phyloP scores from a whole-genome alignment of 2,113 vertebrate species.

The Pycnonotus jocosus region DNA sequence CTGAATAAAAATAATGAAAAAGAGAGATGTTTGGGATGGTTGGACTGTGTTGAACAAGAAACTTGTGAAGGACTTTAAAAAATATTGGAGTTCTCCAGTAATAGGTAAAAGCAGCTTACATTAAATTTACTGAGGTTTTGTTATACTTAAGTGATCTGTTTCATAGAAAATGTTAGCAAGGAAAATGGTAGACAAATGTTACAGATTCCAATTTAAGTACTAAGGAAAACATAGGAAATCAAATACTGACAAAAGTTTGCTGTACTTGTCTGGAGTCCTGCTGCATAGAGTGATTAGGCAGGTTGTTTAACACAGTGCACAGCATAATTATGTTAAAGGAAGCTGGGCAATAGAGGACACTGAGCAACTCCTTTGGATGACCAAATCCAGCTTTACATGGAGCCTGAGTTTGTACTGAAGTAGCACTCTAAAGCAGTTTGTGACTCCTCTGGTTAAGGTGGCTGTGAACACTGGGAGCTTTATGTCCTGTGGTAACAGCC shows the following conservation, averaged over 20 bases:
- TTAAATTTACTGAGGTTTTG: conserved; percentile 6
- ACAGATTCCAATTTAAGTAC: background rate
- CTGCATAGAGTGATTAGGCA: background rate
- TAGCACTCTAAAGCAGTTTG: background rate
- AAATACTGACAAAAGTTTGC: background rate
- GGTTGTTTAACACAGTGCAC: background rate
- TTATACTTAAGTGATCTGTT: background rate
- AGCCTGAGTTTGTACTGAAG: background rate
- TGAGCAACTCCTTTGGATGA: background rate
- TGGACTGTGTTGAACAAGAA: background rate
- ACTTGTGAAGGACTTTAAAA: background rate
- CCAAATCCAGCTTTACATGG: background rate
- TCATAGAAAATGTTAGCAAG: background rate
- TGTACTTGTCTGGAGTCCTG: background rate
- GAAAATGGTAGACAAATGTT: conserved; percentile 20
- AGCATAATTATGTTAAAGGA: background rate
- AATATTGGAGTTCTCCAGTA: background rate
- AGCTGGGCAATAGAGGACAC: background rate
- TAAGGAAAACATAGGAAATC: background rate
- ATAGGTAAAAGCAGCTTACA: background rate
- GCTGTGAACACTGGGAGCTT: background rate
- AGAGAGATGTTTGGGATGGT: background rate
- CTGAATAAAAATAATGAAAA: background rate
- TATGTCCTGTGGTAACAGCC: background rate
- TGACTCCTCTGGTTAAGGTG: background rate